Base-by-base conservation (phyloP, 1,140 invertebrate genomes). In the Drosophila parvula region DNA sequence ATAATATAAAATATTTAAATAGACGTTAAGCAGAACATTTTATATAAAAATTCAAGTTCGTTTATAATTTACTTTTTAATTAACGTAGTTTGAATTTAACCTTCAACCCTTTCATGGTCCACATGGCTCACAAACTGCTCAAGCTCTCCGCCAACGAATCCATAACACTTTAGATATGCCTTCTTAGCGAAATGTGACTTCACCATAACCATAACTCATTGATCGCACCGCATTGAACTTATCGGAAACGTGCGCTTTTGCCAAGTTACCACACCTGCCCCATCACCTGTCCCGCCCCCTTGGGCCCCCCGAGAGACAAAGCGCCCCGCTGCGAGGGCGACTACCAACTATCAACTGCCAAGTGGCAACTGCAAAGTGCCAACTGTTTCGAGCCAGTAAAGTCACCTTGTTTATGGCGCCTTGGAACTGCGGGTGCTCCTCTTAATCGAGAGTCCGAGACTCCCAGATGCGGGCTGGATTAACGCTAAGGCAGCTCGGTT, bases 371-470 rank as follows among this genome's bases (percentile, higher is more conserved):
- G 44, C 65, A 38, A 71, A 59, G 51, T 83, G 75, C 55, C 71
- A 73, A 74, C 53, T 57, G 78, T 50, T 61, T 60, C 56, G 76
- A 77, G 83, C 84, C 67, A 78, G 78, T 89, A 88, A 88, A 88
- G 65, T 89, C 84, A 81, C 77, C 78, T 88, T 77, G 78, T 88
- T 88, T 88, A 88, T 78, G 77, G 65, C 74, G 76, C 84, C 48
- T 51, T 62, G 55, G 61, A 88, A 80, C 84, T 88, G 84, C 84
- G 84, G 84, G 84, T 81, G 83, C 80, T 84, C 73, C 65, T 73
- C 47, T 67, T 65, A 69, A 69, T 69, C 78, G 79, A 69, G 78
- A 56, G n/a, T 0, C 48, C 78, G 48, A 63, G 80, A 77, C 62
- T 27, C 59, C 44, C 41, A 44, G 55, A 43, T 55, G 60, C 56